Conservation (phyloP, 2,888 invertebrate genomes). For the Emmelina monodactyla region DNA sequence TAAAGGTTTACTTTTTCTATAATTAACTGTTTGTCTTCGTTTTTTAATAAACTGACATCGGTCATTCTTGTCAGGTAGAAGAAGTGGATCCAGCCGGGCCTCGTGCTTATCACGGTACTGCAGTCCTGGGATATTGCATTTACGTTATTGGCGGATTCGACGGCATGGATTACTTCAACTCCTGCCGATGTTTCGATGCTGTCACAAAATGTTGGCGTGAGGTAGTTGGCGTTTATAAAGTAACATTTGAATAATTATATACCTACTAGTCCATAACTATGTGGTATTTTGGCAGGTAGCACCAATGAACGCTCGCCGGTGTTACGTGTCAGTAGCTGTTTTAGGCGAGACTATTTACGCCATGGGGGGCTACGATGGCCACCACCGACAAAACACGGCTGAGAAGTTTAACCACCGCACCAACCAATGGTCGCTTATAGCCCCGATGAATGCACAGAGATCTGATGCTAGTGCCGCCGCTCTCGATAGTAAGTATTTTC, state of each 20-base stretch:
- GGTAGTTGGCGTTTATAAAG: too few species aligned
- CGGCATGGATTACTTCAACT: slow-evolving; percentile 88
- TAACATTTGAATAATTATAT: too few species aligned
- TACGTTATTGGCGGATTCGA: slow-evolving; percentile 94
- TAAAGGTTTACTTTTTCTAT: slow-evolving; percentile 61
- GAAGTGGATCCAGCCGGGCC: slow-evolving; percentile 86
- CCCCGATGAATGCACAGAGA: slow-evolving; percentile 87
- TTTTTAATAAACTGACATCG: too few species aligned
- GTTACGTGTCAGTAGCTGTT: slow-evolving; percentile 87
- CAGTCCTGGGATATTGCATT: slow-evolving; percentile 83
- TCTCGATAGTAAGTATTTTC: slow-evolving; percentile 72
- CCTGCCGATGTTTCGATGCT: slow-evolving; percentile 87
- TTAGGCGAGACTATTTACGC: slow-evolving; percentile 82
- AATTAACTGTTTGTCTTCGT: too few species aligned
- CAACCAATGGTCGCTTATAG: slow-evolving; percentile 89
- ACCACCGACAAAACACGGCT: slow-evolving; percentile 84
- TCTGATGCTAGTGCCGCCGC: slow-evolving; percentile 93
- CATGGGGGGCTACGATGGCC: slow-evolving; percentile 89
- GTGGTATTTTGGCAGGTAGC: too few species aligned
- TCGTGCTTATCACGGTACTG: slow-evolving; percentile 93
- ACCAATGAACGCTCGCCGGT: slow-evolving; percentile 89
- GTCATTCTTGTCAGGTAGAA: too few species aligned
- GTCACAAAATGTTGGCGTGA: slow-evolving; percentile 86
- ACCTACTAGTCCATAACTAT: too few species aligned
- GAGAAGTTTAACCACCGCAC: slow-evolving; percentile 84